These are phyloP conservation scores for Megastigmus dorsalis DNA, from an alignment of 2,888 invertebrate species.

Conservation along the genomic window DNA sequence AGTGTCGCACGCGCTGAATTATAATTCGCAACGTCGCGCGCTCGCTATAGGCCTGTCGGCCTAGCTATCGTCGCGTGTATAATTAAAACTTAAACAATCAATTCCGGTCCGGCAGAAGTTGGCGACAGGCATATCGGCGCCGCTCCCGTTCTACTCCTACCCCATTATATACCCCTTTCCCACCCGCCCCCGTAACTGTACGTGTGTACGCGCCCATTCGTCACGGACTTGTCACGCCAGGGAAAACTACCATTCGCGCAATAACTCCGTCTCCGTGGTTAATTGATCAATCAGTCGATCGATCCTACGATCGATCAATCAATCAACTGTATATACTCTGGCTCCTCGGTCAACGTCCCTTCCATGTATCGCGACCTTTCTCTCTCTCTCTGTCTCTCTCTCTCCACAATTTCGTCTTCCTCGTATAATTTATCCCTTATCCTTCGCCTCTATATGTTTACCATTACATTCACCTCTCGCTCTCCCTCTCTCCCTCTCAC, in stretches of 20 bases:
- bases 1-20: too few relatives aligned
- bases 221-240: constrained; percentile 12
- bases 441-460: background rate
- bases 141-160: too few relatives aligned
- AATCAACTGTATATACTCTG: background rate
- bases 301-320: constrained; percentile 17
- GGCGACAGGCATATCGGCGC: background rate
- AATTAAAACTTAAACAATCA: constrained; percentile 30
- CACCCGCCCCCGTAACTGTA: background rate
- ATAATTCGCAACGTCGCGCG: too few relatives aligned
- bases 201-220: constrained; percentile 25
- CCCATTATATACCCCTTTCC: background rate
- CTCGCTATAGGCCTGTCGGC: too few relatives aligned
- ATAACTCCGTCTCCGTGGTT: constrained; percentile 18
- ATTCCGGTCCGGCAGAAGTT: constrained; percentile 6
- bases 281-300: constrained; percentile 25
- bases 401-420: background rate
- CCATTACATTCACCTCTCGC: background rate
- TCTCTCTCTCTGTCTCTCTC: background rate
- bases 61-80: too few relatives aligned
- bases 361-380: background rate
- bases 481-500: background rate
- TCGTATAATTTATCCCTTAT: background rate
- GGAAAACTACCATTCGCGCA: constrained; percentile 25
- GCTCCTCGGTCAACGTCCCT: background rate